Conservation (phyloP, 2,113 vertebrate genomes). For the Hipposideros armiger region DNA sequence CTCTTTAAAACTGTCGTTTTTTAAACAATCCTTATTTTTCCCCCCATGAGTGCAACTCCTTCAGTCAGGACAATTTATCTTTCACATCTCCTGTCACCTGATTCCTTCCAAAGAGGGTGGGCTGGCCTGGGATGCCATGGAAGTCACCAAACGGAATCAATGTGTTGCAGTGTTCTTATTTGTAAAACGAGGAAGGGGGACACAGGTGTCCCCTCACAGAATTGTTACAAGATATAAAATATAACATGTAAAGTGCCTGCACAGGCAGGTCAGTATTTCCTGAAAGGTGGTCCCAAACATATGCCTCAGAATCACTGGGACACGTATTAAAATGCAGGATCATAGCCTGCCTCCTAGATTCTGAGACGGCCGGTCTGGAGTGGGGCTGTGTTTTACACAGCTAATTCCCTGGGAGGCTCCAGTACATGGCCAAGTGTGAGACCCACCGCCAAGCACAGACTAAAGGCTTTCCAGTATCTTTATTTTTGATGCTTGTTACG, state of each 20-base stretch:
- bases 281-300: neutral
- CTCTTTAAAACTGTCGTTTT: neutral
- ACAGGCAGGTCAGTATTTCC: neutral
- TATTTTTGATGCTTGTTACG: neutral
- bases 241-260: neutral
- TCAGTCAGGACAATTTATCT: neutral
- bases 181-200: no score
- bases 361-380: neutral
- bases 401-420: neutral
- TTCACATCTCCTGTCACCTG: neutral
- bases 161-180: neutral
- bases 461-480: neutral
- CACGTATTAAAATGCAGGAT: neutral
- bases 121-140: neutral
- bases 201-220: neutral
- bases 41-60: neutral
- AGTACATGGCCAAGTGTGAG: neutral
- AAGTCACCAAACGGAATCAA: neutral
- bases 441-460: neutral
- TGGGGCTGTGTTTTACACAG: no score
- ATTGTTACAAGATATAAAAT: neutral
- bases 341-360: rapidly evolving
- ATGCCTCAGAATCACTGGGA: neutral
- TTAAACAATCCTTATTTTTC: neutral
- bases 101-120: no score